A percentile compares a stretch with the other conserved stretches of the same genome.
These are phyloP conservation scores for Heptranchias perlo DNA, from an alignment of 2,113 vertebrate genomes.

Conservation along the genomic window DNA sequence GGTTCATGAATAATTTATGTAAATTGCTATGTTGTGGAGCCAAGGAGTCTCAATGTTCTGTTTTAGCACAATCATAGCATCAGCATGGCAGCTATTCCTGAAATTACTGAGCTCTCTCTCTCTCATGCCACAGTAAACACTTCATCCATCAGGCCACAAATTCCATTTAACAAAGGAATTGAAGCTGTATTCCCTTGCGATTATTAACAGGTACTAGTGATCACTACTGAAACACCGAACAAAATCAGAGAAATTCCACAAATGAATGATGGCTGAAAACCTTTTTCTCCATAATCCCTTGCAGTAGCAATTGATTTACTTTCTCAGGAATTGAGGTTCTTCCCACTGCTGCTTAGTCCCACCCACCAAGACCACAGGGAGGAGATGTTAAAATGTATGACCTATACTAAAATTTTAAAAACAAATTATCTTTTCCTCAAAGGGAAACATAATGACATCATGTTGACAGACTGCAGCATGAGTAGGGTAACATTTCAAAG, in stretches of 20 bases:
- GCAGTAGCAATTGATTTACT: neutral
- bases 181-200: neutral
- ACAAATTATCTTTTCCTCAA: neutral
- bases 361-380: neutral
- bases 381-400: neutral
- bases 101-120: neutral
- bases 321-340: neutral
- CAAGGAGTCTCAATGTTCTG: conserved; percentile 18
- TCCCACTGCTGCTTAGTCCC: neutral
- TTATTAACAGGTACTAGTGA: neutral
- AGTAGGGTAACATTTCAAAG: neutral
- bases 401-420: neutral
- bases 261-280: neutral
- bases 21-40: conserved; percentile 12
- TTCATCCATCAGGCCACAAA: neutral
- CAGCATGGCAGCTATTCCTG: neutral
- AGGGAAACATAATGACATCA: neutral
- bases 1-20: conserved; percentile 19
- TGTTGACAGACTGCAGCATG: neutral
- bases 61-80: conserved; percentile 9
- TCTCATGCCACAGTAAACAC: neutral
- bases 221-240: neutral
- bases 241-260: neutral
- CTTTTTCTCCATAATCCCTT: neutral
- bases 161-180: neutral